These are phyloP conservation scores for Lycaena phlaeas DNA, from an alignment of 2,888 invertebrate species.

Conservation along the genomic window DNA sequence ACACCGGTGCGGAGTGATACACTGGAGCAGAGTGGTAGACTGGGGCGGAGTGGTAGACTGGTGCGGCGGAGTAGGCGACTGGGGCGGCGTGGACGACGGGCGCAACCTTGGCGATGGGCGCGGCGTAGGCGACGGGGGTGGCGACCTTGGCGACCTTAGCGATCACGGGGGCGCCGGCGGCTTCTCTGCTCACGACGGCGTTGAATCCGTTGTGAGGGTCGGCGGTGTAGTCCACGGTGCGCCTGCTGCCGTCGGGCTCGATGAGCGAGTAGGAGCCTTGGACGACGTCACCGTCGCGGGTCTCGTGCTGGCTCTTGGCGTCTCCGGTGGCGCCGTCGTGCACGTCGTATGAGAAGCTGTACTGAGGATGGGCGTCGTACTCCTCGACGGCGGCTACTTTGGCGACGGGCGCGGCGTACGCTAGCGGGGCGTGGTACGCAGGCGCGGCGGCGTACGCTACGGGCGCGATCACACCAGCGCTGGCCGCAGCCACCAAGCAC, in stretches of 20 bases:
- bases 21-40: too few relatives aligned
- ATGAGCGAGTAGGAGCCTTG: constrained; percentile 67
- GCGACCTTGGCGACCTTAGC: constrained; percentile 22
- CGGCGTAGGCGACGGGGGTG: constrained; percentile 26
- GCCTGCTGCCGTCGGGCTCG: constrained; percentile 67
- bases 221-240: constrained; percentile 70
- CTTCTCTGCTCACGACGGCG: constrained; percentile 25
- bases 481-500: too few relatives aligned
- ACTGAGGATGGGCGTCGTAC: constrained; percentile 36
- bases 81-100: constrained; percentile 35
- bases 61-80: constrained; percentile 30
- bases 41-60: constrained; percentile 28
- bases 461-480: too few relatives aligned
- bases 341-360: constrained; percentile 70
- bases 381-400: constrained; percentile 31
- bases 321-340: constrained; percentile 69
- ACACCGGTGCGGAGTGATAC: constrained; percentile 28
- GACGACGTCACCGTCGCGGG: constrained; percentile 61
- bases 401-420: constrained; percentile 23
- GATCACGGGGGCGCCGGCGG: constrained; percentile 32
- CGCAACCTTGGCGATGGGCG: neutral
- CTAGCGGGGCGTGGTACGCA: too few relatives aligned
- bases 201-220: constrained; percentile 62
- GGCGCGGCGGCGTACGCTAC: too few relatives aligned
- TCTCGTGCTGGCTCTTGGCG: constrained; percentile 66